Percentiles rank a stretch among this genome's conserved stretches.
phyloP scores from a whole-genome alignment of 1,140 invertebrate species.

The Parasteatoda tepidariorum region DNA sequence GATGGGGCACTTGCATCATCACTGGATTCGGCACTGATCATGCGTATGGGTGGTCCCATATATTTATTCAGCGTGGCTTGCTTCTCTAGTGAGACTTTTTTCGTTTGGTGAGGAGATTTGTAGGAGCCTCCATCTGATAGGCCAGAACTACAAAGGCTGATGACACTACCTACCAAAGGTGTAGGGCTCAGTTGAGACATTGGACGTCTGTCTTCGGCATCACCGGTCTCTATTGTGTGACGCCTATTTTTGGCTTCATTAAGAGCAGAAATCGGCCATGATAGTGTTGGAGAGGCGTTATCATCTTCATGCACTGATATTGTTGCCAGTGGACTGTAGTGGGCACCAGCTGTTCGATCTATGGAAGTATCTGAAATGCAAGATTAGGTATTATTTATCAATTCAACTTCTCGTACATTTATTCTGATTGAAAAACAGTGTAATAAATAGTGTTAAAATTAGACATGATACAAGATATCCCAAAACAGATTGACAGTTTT shows the following conservation, averaged over 20 bases:
- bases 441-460: too few species aligned
- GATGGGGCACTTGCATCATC: constrained; percentile 43
- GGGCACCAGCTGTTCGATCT: constrained; percentile 10
- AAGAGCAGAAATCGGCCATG: constrained; percentile 22
- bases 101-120: background rate
- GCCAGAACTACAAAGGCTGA: constrained; percentile 37
- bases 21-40: constrained; percentile 57
- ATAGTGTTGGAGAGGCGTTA: constrained; percentile 8
- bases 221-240: background rate
- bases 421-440: background rate
- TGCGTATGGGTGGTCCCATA: constrained; percentile 31
- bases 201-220: background rate
- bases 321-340: constrained; percentile 43
- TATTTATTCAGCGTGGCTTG: background rate
- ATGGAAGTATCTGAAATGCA: background rate
- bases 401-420: background rate
- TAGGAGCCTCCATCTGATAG: constrained; percentile 3
- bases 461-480: too few species aligned
- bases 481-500: too few species aligned
- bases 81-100: background rate
- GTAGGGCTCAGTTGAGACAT: constrained; percentile 20
- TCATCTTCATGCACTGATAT: constrained; percentile 34
- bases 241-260: background rate
- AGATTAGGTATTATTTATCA: background rate
- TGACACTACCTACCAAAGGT: constrained; percentile 46